phyloP scores from a whole-genome alignment of 2,888 invertebrate genomes.

The Cheilosia scutellata region DNA sequence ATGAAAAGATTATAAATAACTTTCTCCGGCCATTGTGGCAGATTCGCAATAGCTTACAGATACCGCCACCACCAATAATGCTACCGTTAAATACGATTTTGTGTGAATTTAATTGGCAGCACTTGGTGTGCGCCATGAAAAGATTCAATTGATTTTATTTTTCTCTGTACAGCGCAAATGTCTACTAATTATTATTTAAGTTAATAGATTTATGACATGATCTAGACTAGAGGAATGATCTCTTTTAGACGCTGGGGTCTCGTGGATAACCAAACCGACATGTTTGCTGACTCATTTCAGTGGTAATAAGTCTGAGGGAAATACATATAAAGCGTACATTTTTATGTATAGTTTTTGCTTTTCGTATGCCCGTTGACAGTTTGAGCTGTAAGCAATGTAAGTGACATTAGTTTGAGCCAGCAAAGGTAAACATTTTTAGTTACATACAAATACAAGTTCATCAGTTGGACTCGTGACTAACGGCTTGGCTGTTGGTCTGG shows the following conservation, averaged over 20 bases:
- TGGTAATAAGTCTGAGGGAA: slow-evolving; percentile 17
- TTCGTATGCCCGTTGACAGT: neutral
- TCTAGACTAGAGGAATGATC: slow-evolving; percentile 15
- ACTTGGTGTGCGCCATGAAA: slow-evolving; percentile 19
- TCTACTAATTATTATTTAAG: slow-evolving; percentile 29
- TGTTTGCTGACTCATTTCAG: slow-evolving; percentile 8
- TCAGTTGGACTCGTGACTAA: no score
- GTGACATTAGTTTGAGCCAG: slow-evolving; percentile 12
- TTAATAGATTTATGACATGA: slow-evolving; percentile 35
- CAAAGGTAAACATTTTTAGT: no score
- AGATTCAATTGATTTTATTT: neutral
- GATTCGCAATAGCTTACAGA: slow-evolving; percentile 34
- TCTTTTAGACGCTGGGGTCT: slow-evolving; percentile 15
- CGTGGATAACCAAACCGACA: neutral
- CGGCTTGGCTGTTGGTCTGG: no score
- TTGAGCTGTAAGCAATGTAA: neutral
- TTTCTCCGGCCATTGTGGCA: slow-evolving; percentile 61
- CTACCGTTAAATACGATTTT: slow-evolving; percentile 58
- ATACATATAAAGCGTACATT: slow-evolving; percentile 8
- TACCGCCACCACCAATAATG: slow-evolving; percentile 14
- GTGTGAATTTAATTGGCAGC: slow-evolving; percentile 61
- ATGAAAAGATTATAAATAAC: slow-evolving; percentile 62
- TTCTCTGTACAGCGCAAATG: neutral
- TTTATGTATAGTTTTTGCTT: neutral
- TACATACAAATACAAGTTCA: no score